These are phyloP conservation scores for Pseudonaja textilis DNA, from an alignment of 2,113 vertebrate species.

Conservation along the genomic window DNA sequence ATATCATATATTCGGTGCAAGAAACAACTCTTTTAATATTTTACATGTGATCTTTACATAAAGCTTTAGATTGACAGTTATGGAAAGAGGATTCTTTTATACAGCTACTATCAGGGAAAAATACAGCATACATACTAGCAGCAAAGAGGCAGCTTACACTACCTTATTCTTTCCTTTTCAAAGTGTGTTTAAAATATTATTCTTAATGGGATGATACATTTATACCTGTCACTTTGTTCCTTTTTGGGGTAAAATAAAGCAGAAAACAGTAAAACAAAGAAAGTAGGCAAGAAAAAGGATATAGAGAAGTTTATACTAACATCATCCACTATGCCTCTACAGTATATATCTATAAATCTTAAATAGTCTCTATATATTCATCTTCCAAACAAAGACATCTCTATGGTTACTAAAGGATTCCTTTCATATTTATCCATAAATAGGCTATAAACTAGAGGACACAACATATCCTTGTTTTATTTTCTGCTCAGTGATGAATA, in stretches of 20 bases:
- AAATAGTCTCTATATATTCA: background rate
- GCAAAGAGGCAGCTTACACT: background rate
- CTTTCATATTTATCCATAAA: background rate
- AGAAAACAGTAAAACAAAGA: background rate
- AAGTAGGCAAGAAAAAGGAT: background rate
- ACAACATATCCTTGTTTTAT: background rate
- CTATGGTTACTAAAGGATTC: background rate
- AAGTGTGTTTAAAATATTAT: background rate
- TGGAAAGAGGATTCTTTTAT: background rate
- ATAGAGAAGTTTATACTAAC: background rate
- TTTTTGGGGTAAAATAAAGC: background rate
- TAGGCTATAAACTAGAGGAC: background rate
- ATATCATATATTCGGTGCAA: background rate
- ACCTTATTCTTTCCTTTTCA: background rate
- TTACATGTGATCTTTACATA: background rate
- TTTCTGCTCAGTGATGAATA: background rate
- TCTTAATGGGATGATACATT: background rate
- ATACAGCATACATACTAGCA: background rate
- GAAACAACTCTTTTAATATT: conserved; percentile 1
- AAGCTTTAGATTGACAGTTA: background rate
- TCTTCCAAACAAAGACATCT: background rate
- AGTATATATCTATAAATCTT: background rate
- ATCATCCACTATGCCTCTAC: background rate
- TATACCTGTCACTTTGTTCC: background rate
- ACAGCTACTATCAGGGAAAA: background rate